Percentiles rank a stretch among this genome's conserved stretches.
Conservation (phyloP, 2,113 vertebrate species). For the Eleginops maclovinus region DNA sequence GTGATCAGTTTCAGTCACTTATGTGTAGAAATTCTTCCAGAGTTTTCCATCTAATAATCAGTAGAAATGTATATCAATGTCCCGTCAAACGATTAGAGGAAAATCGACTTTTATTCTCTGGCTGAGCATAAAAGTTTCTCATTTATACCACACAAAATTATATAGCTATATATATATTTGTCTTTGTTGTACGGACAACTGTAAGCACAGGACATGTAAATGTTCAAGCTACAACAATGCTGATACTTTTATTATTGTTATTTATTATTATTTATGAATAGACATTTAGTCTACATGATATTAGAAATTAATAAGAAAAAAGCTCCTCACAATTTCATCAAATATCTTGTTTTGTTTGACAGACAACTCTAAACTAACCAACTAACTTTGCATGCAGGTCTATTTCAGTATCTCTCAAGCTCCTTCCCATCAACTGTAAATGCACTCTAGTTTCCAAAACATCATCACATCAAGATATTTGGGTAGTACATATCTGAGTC, state of each 20-base stretch:
- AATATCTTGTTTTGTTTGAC: neutral
- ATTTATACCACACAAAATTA: no score
- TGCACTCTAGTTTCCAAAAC: neutral
- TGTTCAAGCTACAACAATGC: neutral
- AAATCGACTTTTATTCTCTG: neutral
- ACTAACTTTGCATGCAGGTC: no score
- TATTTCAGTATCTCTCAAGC: no score
- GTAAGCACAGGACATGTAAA: neutral
- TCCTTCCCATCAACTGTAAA: neutral
- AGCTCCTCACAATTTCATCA: neutral
- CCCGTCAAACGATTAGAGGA: neutral
- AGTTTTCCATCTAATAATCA: neutral
- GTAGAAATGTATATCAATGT: neutral
- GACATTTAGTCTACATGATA: neutral
- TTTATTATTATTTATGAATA: no score
- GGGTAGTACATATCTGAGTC: constrained; percentile 5
- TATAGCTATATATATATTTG: no score
- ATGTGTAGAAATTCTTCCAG: neutral
- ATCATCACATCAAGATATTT: constrained; percentile 8
- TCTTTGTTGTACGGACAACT: no score
- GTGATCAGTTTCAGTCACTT: neutral
- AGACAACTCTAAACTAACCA: neutral
- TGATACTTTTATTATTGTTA: neutral
- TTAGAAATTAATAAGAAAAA: neutral
- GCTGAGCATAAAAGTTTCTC: neutral